Evolutionary conservation across 2,888 invertebrate genomes (phyloP).

Genomic region (Machimus atricapillus): DNA sequence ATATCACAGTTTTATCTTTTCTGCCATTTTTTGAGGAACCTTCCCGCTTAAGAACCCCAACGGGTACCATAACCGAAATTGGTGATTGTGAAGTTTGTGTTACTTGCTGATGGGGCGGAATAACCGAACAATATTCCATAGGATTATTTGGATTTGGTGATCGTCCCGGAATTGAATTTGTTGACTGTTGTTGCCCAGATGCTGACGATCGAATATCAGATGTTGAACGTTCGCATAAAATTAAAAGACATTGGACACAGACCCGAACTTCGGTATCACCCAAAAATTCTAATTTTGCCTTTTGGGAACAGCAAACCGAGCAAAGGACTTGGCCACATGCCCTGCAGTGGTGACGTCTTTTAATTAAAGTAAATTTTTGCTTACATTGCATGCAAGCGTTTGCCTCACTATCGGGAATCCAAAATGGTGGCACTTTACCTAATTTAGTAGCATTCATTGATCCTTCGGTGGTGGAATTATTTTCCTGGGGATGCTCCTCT

Average conservation of each 20-base stretch:
- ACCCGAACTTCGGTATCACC: slow-evolving; percentile 78
- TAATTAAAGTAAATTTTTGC: slow-evolving; percentile 79
- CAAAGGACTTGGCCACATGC: slow-evolving; percentile 86
- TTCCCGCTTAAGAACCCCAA: slow-evolving; percentile 76
- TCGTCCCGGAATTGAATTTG: neutral
- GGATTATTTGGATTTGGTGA: slow-evolving; percentile 86
- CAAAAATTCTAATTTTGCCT: slow-evolving; percentile 75
- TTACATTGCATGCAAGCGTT: slow-evolving; percentile 84
- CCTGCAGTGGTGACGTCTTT: slow-evolving; percentile 85
- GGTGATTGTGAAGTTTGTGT: slow-evolving; percentile 59
- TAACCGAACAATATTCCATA: slow-evolving; percentile 84
- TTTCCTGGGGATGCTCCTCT: slow-evolving; percentile 51
- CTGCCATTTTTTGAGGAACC: slow-evolving; percentile 63
- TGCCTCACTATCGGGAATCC: slow-evolving; percentile 87
- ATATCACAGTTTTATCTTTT: slow-evolving; percentile 81
- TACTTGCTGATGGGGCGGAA: slow-evolving; percentile 80
- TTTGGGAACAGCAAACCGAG: slow-evolving; percentile 77
- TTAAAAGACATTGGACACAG: slow-evolving; percentile 74
- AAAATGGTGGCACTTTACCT: slow-evolving; percentile 80
- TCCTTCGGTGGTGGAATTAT: slow-evolving; percentile 23
- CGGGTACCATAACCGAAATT: slow-evolving; percentile 83
- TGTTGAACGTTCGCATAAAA: slow-evolving; percentile 64
- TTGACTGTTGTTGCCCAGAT: neutral
- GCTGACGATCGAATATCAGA: neutral
- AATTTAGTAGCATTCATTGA: slow-evolving; percentile 60